Evolutionary conservation across 2,113 vertebrate genomes (phyloP), one percentile per base, ranked within the genome.

Genomic region (Dendropsophus ebraccatus): DNA sequence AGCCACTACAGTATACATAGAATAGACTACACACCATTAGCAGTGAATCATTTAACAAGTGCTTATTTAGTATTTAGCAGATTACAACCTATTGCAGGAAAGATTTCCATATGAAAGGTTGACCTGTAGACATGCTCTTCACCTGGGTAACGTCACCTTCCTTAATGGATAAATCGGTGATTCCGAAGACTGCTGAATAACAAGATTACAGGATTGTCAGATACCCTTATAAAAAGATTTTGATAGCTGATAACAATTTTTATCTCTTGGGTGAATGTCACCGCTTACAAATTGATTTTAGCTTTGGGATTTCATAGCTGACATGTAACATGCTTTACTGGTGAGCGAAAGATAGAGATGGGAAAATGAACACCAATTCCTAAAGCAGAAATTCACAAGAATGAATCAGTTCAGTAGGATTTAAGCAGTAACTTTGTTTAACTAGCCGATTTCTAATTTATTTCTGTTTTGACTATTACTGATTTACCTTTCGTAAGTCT

Each of bases 261-360:
- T 70, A 9, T 35, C 32, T 70, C 2, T 30, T 70, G 65, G 65
- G 28, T 32, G 30, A 35, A 35, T 35, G 65, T 69, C 30, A 35
- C 65, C 35, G 30, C 28, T 69, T 69, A 32, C 13, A 62, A 69
- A 69, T 69, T 37, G 32, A 70, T 70, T 70, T 37, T 70, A 70
- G 67, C 67, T 70, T 70, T 37, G 67, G 67, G 30, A 35, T 70
- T 3, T 32, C 65, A 37, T 70, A 16, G 10, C 16, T 17, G 30
- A 37, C 5, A 70, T 70, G 67, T 70, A 8, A 70, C 16, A 69
- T 35, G 65, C n/a, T 19, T 14, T 70, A 19, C 16, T 21, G 16
- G 16, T 9, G 50, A 65, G n/a, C 1, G 12, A 30, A 30, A 30
- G 13, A 30, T 28, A 16, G 25, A 16, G 60, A 65, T 30, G 3